Evolutionary conservation across 2,797 vertebrate genomes (phyloP).

Genomic region (Molossus alvarezi): DNA sequence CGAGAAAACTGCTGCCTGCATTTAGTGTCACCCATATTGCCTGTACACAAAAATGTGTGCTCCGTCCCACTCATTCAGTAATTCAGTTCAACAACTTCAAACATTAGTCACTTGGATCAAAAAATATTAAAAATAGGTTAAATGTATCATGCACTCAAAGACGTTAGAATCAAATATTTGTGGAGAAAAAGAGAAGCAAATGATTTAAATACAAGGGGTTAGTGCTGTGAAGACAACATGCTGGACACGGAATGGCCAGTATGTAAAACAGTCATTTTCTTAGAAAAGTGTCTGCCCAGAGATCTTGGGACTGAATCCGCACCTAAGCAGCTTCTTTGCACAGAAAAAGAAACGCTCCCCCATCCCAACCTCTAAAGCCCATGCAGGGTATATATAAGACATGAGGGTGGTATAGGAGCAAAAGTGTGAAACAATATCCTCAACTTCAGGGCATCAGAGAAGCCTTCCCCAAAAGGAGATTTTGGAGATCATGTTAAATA

Average conservation of each 20-base stretch:
- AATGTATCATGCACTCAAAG: background rate
- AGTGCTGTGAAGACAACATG: background rate
- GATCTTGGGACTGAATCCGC: background rate
- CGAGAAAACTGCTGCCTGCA: background rate
- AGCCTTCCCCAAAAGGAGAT: background rate
- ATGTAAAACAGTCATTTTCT: background rate
- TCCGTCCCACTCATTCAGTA: background rate
- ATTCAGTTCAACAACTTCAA: background rate
- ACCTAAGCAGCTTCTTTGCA: background rate
- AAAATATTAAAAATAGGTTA: background rate
- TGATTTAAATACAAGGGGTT: background rate
- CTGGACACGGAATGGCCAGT: background rate
- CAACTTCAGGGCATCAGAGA: background rate
- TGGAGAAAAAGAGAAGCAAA: background rate
- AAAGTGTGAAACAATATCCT: background rate
- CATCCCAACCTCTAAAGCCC: no score
- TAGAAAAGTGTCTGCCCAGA: background rate
- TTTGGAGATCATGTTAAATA: background rate
- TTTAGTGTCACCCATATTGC: background rate
- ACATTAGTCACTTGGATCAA: background rate
- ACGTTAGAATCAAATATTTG: background rate
- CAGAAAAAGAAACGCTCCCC: background rate
- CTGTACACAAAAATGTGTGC: background rate
- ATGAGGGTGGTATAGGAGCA: background rate
- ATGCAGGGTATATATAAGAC: no score